These are phyloP conservation scores for Craterocephalus amniculus DNA, from an alignment of 2,797 vertebrate genomes.

Conservation along the genomic window DNA sequence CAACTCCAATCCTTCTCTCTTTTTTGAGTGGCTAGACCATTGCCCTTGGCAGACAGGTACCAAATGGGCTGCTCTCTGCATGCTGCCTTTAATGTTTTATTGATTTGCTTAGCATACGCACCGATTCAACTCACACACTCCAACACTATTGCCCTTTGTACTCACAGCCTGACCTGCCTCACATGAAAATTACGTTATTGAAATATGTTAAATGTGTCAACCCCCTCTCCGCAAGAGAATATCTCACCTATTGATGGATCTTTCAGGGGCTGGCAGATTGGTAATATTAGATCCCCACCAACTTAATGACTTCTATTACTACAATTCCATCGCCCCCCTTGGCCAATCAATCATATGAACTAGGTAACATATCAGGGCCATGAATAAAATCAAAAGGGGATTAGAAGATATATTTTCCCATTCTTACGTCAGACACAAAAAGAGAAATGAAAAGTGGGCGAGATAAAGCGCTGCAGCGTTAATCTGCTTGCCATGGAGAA, in stretches of 20 bases:
- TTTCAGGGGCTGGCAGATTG: conserved; percentile 72
- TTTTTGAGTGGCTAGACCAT: conserved; percentile 80
- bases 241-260: conserved; percentile 79
- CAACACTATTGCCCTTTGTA: conserved; percentile 81
- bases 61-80: conserved; percentile 82
- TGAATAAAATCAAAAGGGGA: conserved; percentile 73
- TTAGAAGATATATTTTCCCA: conserved; percentile 71
- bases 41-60: conserved; percentile 85
- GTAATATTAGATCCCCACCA: conserved; percentile 74
- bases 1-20: conserved; percentile 87
- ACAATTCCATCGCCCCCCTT: conserved; percentile 63
- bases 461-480: conserved; percentile 20
- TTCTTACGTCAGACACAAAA: conserved; percentile 53
- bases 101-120: conserved; percentile 84
- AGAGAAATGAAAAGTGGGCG: conserved; percentile 43
- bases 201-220: conserved; percentile 82
- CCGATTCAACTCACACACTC: conserved; percentile 80
- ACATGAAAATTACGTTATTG: conserved; percentile 83
- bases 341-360: conserved; percentile 79
- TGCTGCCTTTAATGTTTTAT: conserved; percentile 85
- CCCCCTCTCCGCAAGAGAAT: conserved; percentile 64
- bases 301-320: conserved; percentile 80
- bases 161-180: conserved; percentile 78
- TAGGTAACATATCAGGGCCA: conserved; percentile 76
- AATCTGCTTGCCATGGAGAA: conserved; percentile 35